A percentile compares a stretch with the other conserved stretches of the same genome.
Evolutionary conservation across 1,140 invertebrate species (phyloP).

Genomic region (Aphaenogaster floridana): DNA sequence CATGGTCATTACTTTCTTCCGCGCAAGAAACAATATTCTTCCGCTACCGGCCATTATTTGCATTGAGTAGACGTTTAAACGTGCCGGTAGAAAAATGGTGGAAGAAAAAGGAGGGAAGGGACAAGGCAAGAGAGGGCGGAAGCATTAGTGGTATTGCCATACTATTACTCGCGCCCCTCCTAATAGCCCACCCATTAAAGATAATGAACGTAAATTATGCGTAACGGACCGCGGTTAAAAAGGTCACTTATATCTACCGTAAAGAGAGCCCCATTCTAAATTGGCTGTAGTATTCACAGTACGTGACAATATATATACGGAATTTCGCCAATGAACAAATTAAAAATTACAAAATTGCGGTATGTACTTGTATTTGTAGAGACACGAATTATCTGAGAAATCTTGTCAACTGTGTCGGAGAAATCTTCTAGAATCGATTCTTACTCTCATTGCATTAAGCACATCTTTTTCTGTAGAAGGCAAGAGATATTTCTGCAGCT

Average conservation of each 20-base stretch:
- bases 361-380: not conserved
- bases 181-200: constrained; percentile 79
- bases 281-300: constrained; percentile 51
- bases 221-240: constrained; percentile 78
- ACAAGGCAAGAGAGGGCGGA: constrained; percentile 61
- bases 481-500: not conserved
- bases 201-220: constrained; percentile 82
- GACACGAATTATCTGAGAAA: not conserved
- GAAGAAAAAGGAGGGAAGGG: constrained; percentile 19
- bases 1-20: constrained; percentile 72
- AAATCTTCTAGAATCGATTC: not conserved
- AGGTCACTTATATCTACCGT: constrained; percentile 73
- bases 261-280: constrained; percentile 69
- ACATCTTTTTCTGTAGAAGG: not conserved
- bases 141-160: constrained; percentile 78
- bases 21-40: constrained; percentile 71
- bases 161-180: constrained; percentile 77
- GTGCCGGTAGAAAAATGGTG: constrained; percentile 69
- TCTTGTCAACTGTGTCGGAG: not conserved
- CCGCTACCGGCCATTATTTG: constrained; percentile 67
- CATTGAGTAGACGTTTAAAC: constrained; percentile 70
- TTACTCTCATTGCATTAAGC: not conserved
- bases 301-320: constrained; percentile 19
- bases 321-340: constrained; percentile 4
- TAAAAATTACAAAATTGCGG: constrained; percentile 3